Evolutionary conservation across 2,888 invertebrate species (phyloP).

Genomic region (Xestia xanthographa): DNA sequence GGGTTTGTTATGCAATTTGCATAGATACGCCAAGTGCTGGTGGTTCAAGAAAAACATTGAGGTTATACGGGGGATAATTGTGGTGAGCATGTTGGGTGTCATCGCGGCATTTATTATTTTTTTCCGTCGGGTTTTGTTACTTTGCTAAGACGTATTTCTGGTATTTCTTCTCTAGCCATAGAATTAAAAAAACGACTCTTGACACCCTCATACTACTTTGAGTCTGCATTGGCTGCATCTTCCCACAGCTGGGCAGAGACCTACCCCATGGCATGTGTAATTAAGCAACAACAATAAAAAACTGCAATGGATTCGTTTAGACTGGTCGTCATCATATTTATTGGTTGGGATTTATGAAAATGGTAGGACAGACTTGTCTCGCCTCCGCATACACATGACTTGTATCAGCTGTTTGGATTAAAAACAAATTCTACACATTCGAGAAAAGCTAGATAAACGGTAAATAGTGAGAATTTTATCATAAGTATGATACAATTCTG

Average conservation of each 20-base stretch:
- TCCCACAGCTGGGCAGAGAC: not conserved
- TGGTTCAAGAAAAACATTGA: constrained; percentile 76
- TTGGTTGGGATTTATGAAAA: not conserved
- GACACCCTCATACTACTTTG: not conserved
- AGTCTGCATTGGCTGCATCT: not conserved
- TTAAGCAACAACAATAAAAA: not conserved
- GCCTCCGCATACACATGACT: not conserved
- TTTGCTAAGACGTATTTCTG: not conserved
- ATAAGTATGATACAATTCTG: no score
- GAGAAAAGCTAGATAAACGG: not conserved
- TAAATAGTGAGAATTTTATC: not conserved
- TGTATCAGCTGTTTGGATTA: not conserved
- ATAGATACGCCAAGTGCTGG: constrained; percentile 82
- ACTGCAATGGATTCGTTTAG: not conserved
- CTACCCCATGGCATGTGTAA: not conserved
- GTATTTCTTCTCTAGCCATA: not conserved
- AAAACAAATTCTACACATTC: not conserved
- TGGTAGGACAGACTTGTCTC: not conserved
- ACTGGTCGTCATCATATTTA: not conserved
- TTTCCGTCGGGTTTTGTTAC: not conserved
- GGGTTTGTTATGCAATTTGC: constrained; percentile 84
- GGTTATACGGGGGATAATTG: constrained; percentile 59
- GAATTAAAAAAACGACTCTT: no score
- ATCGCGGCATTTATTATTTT: not conserved
- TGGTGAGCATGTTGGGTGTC: constrained; percentile 36